Evolutionary conservation across 2,888 invertebrate species (phyloP), one percentile per base, ranked within the genome.

Genomic region (Chymomyza fuscimana): DNA sequence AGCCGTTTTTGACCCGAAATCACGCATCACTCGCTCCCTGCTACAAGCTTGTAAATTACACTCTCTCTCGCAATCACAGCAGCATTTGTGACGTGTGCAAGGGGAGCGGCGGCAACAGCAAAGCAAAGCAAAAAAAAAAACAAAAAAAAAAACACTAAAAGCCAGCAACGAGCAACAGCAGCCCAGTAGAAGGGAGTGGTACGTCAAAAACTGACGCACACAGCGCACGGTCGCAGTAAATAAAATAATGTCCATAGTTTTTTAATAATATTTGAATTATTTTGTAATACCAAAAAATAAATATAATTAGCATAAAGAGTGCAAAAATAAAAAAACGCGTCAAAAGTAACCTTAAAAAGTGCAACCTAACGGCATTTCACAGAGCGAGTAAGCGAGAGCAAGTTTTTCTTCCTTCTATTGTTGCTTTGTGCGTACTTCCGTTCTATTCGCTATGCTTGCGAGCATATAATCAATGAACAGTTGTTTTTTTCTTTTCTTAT

Each of bases 131-230:
- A 82, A 51, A 63, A 80, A 85, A 73, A 80, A 19, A 19, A 19
- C 1, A 19, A 19, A 19, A 81, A 32, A 32, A 32, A 46, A 15
- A 10, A 40, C 46, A 16, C 62, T 9, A 46, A 46, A 12, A 19
- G 4, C 72, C 71, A 76, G 73, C 72, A 73, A 67, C 72, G 61
- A 64, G 70, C 70, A 62, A 62, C 80, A 77, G 75, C 83, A 81
- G 65, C 87, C 87, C 89, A 90, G 91, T 91, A 91, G 92, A 91
- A 93, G 92, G 90, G 93, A 92, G 91, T 90, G 92, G 88, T 91
- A 92, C 87, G 91, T 91, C 90, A 91, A 91, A 90, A 88, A 90
- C 91, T 92, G 92, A 92, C 92, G 92, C 92, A 46, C 92, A 46
- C 12, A 46, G 25, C 58, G 58, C 58, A 92, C 92, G 91, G 91